Percentiles rank a stretch among this genome's conserved stretches.
These are phyloP conservation scores for Meloidogyne floridensis DNA, from an alignment of 1,140 invertebrate species.

Conservation along the genomic window DNA sequence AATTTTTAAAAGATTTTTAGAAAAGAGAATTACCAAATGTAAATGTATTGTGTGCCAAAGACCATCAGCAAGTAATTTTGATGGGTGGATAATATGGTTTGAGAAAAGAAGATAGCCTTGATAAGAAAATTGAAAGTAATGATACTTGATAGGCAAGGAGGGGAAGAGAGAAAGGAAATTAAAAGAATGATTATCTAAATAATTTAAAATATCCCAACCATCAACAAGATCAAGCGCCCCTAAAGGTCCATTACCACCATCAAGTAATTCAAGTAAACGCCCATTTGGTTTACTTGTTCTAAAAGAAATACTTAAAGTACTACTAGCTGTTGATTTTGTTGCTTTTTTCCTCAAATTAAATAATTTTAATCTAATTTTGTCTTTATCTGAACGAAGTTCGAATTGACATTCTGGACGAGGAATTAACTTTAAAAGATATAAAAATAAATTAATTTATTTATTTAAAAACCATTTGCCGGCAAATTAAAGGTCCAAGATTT, in stretches of 20 bases:
- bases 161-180: not conserved
- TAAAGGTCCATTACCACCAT: constrained; percentile 1
- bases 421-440: constrained; percentile 14
- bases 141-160: no score
- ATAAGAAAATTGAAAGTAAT: not conserved
- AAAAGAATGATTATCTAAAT: not conserved
- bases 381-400: constrained; percentile 24
- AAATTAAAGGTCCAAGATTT: constrained; percentile 13
- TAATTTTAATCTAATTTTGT: constrained; percentile 19
- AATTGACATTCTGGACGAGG: constrained; percentile 34
- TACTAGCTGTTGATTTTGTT: not conserved
- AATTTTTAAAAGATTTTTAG: not conserved
- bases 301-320: constrained; percentile 27
- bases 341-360: constrained; percentile 17
- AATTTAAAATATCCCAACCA: constrained; percentile 11
- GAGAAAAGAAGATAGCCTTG: constrained; percentile 30
- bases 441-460: not conserved
- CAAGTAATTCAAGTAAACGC: constrained; percentile 22
- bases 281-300: constrained; percentile 30
- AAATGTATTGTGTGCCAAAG: constrained; percentile 26
- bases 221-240: constrained; percentile 23
- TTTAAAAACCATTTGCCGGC: constrained; percentile 18
- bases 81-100: constrained; percentile 30
- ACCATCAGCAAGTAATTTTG: constrained; percentile 27
- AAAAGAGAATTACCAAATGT: constrained; percentile 10